Evolutionary conservation across 1,140 invertebrate genomes (phyloP).

Genomic region (Pseudomyrmex gracilis): DNA sequence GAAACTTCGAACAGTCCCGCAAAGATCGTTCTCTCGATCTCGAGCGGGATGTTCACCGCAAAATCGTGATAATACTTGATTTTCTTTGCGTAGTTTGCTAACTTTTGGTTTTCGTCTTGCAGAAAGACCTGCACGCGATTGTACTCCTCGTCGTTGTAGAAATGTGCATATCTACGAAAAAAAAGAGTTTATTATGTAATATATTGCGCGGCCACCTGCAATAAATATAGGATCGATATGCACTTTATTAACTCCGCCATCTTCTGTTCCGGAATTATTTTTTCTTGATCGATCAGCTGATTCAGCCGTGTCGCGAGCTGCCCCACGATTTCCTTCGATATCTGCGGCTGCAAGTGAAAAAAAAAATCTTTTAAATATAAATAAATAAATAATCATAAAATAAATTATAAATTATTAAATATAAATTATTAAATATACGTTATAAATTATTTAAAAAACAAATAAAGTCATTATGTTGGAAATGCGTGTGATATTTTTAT

Average conservation of each 20-base stretch:
- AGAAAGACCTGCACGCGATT: conserved; percentile 90
- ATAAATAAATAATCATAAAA: too few species aligned
- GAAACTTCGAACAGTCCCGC: conserved; percentile 96
- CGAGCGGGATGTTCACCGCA: conserved; percentile 87
- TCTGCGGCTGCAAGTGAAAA: conserved; percentile 75
- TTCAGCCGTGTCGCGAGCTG: conserved; percentile 87
- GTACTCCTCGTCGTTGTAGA: conserved; percentile 86
- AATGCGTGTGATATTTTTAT: too few species aligned
- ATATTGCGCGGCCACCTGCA: not conserved
- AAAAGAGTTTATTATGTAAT: not conserved
- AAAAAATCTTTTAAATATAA: not conserved
- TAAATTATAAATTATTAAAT: too few species aligned
- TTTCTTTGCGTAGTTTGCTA: conserved; percentile 89
- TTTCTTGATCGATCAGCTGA: conserved; percentile 89
- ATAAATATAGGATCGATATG: conserved; percentile 24
- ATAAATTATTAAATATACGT: too few species aligned
- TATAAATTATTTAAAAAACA: too few species aligned
- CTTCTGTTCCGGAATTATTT: conserved; percentile 88
- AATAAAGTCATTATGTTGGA: too few species aligned
- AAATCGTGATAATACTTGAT: conserved; percentile 89
- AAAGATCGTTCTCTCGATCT: conserved; percentile 89
- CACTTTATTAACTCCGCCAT: conserved; percentile 88
- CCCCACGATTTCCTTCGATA: conserved; percentile 85
- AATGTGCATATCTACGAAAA: conserved; percentile 72
- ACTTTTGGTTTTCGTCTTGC: conserved; percentile 86